Conservation (phyloP, 2,888 invertebrate species). For the Sphaerophoria rueppellii region DNA sequence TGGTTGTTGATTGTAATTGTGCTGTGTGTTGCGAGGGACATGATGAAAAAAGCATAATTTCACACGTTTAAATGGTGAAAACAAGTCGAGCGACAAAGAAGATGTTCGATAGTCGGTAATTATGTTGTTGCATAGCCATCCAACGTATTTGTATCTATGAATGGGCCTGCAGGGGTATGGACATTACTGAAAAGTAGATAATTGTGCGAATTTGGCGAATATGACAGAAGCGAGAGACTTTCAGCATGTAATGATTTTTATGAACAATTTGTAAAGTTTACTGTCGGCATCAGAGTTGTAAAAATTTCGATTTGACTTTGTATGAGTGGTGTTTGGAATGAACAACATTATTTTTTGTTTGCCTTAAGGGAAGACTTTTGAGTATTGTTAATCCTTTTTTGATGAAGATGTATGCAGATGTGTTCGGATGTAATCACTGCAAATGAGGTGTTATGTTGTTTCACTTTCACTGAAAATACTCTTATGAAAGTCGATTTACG, state of each 20-base stretch:
- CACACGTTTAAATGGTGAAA: conserved; percentile 46
- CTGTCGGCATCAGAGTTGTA: conserved; percentile 20
- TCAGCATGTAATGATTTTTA: conserved; percentile 59
- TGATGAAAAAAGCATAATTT: conserved; percentile 26
- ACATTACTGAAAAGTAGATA: conserved; percentile 40
- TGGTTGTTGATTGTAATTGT: conserved; percentile 10
- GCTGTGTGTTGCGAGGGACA: conserved; percentile 11
- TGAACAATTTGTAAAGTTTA: conserved; percentile 63
- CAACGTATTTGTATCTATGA: conserved; percentile 7
- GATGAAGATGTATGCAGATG: conserved; percentile 34
- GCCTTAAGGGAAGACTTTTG: conserved; percentile 48
- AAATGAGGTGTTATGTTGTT: conserved; percentile 21
- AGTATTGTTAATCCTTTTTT: conserved; percentile 50
- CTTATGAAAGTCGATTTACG: conserved; percentile 3
- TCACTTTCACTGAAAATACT: conserved; percentile 40
- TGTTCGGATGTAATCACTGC: neutral
- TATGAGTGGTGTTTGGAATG: conserved; percentile 8
- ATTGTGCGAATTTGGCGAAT: conserved; percentile 55
- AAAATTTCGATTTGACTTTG: conserved; percentile 9
- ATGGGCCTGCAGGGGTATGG: neutral
- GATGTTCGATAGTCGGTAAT: conserved; percentile 60
- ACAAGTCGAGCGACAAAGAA: conserved; percentile 32
- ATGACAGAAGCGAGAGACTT: neutral
- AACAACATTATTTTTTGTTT: conserved; percentile 16
- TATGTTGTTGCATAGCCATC: conserved; percentile 56